phyloP scores from a whole-genome alignment of 92 coral and sea anemone genomes.

The Pocillopora meandrina region DNA sequence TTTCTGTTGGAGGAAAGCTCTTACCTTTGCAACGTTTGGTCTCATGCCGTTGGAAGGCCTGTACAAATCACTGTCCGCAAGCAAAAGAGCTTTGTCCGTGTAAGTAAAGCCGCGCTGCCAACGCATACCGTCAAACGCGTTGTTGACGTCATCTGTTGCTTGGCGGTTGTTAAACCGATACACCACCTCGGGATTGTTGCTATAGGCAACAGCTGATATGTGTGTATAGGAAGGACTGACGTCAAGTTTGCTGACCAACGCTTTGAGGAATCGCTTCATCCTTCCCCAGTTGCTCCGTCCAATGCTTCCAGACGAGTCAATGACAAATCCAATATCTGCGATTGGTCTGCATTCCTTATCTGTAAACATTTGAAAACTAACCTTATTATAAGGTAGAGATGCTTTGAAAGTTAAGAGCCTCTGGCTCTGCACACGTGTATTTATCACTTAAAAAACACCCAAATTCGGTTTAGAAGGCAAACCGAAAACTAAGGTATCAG shows the following conservation, averaged over 20 bases:
- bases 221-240: conserved; percentile 62
- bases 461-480: too few relatives aligned
- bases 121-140: conserved; percentile 27
- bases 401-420: too few relatives aligned
- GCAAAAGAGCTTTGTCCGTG: conserved; percentile 39
- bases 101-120: conserved; percentile 46
- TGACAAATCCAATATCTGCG: conserved; percentile 66
- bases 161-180: conserved; percentile 47
- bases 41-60: conserved; percentile 37
- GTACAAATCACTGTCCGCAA: conserved; percentile 37
- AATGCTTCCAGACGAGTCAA: conserved; percentile 77
- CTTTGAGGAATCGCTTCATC: conserved; percentile 57
- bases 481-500: too few relatives aligned
- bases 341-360: conserved; percentile 51
- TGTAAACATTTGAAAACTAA: background rate
- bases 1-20: too few relatives aligned
- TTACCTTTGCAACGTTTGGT: conserved; percentile 38
- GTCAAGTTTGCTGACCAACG: conserved; percentile 58
- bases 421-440: too few relatives aligned
- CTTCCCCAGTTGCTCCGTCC: conserved; percentile 61
- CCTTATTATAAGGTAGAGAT: too few relatives aligned
- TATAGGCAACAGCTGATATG: conserved; percentile 66
- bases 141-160: conserved; percentile 3
- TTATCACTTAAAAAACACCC: too few relatives aligned
- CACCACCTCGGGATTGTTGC: conserved; percentile 52